Evolutionary conservation across 2,113 vertebrate species (phyloP).

Genomic region (Embiotoca jacksoni): DNA sequence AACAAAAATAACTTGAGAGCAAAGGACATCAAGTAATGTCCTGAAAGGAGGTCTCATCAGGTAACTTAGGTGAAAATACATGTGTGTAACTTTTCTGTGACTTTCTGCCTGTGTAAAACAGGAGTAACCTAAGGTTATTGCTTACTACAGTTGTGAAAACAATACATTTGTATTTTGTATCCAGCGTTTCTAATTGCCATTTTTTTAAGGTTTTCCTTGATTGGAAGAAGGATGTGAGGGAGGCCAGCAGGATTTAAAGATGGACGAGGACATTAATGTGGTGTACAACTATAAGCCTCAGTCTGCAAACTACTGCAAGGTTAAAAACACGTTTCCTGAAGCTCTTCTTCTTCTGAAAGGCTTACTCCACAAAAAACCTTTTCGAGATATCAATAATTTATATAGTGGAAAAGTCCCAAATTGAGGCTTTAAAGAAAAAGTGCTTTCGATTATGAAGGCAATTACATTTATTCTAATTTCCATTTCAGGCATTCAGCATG

Average conservation of each 20-base stretch:
- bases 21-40: too few species aligned
- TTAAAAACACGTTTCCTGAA: constrained; percentile 35
- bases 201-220: neutral
- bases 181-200: neutral
- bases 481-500: constrained; percentile 51
- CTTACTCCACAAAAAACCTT: constrained; percentile 57
- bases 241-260: constrained; percentile 3
- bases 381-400: constrained; percentile 66
- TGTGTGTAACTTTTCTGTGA: too few species aligned
- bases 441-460: constrained; percentile 62
- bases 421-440: constrained; percentile 65
- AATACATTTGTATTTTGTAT: too few species aligned
- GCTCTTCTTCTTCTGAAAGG: constrained; percentile 43
- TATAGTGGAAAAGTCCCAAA: constrained; percentile 55
- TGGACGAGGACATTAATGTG: neutral
- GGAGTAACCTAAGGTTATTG: too few species aligned
- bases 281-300: neutral
- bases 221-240: neutral
- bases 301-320: constrained; percentile 26
- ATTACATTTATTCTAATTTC: constrained; percentile 64
- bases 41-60: too few species aligned
- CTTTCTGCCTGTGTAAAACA: too few species aligned
- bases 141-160: too few species aligned
- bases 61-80: too few species aligned
- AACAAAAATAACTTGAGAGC: too few species aligned